phyloP scores from a whole-genome alignment of 2,797 vertebrate genomes.

The Anomalospiza imberbis region DNA sequence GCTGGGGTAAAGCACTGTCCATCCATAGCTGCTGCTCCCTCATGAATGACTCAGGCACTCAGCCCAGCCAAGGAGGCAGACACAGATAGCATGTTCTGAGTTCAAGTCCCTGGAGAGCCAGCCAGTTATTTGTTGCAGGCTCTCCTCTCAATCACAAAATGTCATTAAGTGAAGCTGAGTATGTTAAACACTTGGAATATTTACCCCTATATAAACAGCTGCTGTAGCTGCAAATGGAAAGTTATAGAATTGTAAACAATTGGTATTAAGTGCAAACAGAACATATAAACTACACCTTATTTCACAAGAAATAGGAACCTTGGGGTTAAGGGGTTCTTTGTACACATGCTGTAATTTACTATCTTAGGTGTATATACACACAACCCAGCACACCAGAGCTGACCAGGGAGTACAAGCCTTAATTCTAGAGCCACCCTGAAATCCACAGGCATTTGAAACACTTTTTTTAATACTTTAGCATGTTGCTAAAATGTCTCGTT shows the following conservation, averaged over 20 bases:
- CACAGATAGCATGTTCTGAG: neutral
- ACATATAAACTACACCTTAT: neutral
- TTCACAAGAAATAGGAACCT: neutral
- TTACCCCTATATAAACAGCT: slow-evolving; percentile 16
- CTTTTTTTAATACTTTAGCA: neutral
- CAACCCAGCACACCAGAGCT: neutral
- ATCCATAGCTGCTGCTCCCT: neutral
- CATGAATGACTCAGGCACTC: neutral
- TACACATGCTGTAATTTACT: neutral
- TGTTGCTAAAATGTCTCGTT: neutral
- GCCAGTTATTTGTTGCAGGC: neutral
- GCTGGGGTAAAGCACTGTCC: neutral
- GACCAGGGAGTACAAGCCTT: neutral
- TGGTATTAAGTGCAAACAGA: neutral
- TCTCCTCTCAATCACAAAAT: neutral
- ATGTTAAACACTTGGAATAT: slow-evolving; percentile 3
- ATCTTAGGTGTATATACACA: neutral
- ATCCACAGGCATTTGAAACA: neutral
- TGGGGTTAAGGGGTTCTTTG: neutral
- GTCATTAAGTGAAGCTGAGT: neutral
- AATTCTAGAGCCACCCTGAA: neutral
- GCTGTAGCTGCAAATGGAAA: neutral
- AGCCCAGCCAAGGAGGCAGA: neutral
- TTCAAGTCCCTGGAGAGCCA: accelerated
- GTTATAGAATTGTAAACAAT: neutral